A percentile compares a stretch with the other conserved stretches of the same genome.
These are phyloP conservation scores for Ylistrum balloti DNA, from an alignment of 1,140 invertebrate genomes.

Conservation along the genomic window DNA sequence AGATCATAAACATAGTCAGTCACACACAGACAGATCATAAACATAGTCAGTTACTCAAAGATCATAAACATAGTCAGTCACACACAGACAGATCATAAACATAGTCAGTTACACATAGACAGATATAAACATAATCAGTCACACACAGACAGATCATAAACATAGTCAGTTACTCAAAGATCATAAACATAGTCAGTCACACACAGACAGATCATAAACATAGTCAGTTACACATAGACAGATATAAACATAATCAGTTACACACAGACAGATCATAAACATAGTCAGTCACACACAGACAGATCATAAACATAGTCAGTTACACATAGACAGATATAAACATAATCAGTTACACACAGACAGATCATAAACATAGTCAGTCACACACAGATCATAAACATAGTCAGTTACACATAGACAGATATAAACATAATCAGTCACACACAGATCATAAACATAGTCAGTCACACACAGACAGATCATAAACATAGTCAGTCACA, in stretches of 20 bases:
- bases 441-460: not conserved
- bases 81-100: not conserved
- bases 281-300: not conserved
- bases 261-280: not conserved
- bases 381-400: not conserved
- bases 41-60: no score
- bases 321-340: not conserved
- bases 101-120: not conserved
- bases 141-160: not conserved
- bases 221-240: not conserved
- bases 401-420: no score
- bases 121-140: not conserved
- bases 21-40: not conserved
- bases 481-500: not conserved
- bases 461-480: not conserved
- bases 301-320: not conserved
- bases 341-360: not conserved
- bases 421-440: not conserved
- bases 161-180: no score
- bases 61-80: not conserved
- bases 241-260: conserved; percentile 1
- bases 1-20: not conserved
- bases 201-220: not conserved
- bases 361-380: not conserved
- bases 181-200: not conserved